These are phyloP conservation scores for Pyrocephalus nanus DNA, from an alignment of 2,797 vertebrate genomes.

Conservation along the genomic window DNA sequence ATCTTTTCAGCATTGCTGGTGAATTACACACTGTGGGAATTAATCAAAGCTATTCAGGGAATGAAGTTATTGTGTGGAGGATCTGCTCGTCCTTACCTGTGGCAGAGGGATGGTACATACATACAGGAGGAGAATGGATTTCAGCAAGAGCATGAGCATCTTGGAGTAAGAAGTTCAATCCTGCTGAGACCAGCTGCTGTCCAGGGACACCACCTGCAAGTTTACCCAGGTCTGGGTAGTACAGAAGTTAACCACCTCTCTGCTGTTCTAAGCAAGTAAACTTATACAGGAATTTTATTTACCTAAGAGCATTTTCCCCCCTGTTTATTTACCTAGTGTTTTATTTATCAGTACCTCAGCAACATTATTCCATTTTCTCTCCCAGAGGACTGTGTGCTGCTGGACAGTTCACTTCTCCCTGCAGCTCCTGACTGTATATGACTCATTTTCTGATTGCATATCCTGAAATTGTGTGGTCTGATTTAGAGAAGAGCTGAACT, in stretches of 20 bases:
- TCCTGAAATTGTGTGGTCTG: background rate
- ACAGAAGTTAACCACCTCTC: background rate
- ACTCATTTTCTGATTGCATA: background rate
- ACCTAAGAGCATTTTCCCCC: background rate
- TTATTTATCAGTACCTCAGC: background rate
- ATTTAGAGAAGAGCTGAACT: constrained; percentile 9
- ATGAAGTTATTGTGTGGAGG: background rate
- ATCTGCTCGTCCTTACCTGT: background rate
- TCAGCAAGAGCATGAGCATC: background rate
- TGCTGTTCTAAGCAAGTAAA: background rate
- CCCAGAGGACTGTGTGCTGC: background rate
- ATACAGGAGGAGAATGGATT: background rate
- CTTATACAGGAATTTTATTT: background rate
- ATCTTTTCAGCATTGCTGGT: background rate
- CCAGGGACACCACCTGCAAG: background rate
- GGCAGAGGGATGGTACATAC: background rate
- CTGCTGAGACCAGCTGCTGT: background rate
- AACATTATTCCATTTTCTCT: background rate
- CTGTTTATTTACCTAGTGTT: background rate
- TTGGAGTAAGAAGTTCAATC: background rate
- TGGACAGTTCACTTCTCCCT: constrained; percentile 7
- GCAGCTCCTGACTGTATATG: background rate
- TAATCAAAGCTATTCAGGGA: background rate
- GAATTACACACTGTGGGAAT: background rate
- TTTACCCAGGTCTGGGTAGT: background rate